Evolutionary conservation across 1,140 invertebrate genomes (phyloP), one percentile per base, ranked within the genome.

Genomic region (Lysiphlebus fabarum): DNA sequence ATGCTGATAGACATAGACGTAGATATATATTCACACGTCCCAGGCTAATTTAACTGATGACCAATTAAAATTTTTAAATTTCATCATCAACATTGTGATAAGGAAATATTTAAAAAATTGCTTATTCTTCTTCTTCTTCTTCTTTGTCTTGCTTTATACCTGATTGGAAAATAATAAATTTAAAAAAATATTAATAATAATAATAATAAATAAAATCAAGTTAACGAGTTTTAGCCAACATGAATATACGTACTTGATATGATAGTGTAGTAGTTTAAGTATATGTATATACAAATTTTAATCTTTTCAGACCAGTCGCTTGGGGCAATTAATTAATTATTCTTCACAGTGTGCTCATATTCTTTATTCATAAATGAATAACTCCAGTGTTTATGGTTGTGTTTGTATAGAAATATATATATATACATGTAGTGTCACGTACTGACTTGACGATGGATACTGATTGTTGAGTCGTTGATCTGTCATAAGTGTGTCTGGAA

Each of bases 311-410:
- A 49, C 14, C 55, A 56, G 55, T 56, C 55, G 55, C 55, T 44
- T 33, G 43, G 43, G 44, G 43, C 55, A 56, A 56, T 56, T 56
- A 56, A 56, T 56, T 56, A 56, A 56, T 56, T 56, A 56, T 56
- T 56, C 55, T 56, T 34, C 11, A 12, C 34, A 43, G 55, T 48
- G 55, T 56, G 17, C 4, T 26, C 17, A 26, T 26, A 26, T 26
- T 26, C 17, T 26, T 26, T 26, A 26, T 26, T 26, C 17, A 26
- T 26, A 26, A 26, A 26, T 26, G 17, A 26, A 26, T 26, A 26
- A 26, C 17, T 26, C 17, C 17, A 26, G 17, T 26, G 17, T 26
- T 1, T 26, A 4, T 26, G 17, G 17, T 1, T 1, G 17, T 1
- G 2, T 26, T 2, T 26, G 17, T 26, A 4, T 26, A 4, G 2